phyloP scores from a whole-genome alignment of 92 coral and sea anemone species.

The Nematostella vectensis region DNA sequence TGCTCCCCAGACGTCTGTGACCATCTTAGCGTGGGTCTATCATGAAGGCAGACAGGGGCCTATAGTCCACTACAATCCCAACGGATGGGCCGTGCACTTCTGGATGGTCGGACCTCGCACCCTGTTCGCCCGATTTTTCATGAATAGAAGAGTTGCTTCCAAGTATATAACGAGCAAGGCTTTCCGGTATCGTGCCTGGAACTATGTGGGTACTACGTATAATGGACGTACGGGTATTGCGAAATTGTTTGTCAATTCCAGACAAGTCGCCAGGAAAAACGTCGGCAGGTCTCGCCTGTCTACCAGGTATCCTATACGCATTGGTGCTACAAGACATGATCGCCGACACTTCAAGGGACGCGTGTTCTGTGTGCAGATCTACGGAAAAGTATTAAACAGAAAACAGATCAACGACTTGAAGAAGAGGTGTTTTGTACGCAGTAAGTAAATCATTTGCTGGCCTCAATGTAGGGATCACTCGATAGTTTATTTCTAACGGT shows the following conservation, averaged over 20 bases:
- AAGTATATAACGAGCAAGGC: conserved; percentile 26
- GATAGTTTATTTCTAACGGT: no score
- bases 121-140: conserved; percentile 46
- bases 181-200: conserved; percentile 47
- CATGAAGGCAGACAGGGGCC: conserved; percentile 56
- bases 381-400: conserved; percentile 35
- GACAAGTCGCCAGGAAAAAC: conserved; percentile 25
- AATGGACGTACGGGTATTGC: conserved; percentile 43
- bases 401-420: conserved; percentile 29
- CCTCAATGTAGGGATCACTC: no score
- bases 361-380: conserved; percentile 49
- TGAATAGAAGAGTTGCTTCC: conserved; percentile 31
- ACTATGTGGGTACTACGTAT: conserved; percentile 46
- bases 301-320: conserved; percentile 52
- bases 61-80: conserved; percentile 40
- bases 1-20: conserved; percentile 39
- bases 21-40: conserved; percentile 53
- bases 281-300: conserved; percentile 49
- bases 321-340: conserved; percentile 45
- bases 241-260: conserved; percentile 51
- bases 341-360: conserved; percentile 57
- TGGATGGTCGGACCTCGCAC: conserved; percentile 62
- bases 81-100: conserved; percentile 63
- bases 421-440: conserved; percentile 32
- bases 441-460: conserved; percentile 21